Evolutionary conservation across 2,797 vertebrate genomes (phyloP), one percentile per base, ranked within the genome.

Genomic region (Podarcis siculus): DNA sequence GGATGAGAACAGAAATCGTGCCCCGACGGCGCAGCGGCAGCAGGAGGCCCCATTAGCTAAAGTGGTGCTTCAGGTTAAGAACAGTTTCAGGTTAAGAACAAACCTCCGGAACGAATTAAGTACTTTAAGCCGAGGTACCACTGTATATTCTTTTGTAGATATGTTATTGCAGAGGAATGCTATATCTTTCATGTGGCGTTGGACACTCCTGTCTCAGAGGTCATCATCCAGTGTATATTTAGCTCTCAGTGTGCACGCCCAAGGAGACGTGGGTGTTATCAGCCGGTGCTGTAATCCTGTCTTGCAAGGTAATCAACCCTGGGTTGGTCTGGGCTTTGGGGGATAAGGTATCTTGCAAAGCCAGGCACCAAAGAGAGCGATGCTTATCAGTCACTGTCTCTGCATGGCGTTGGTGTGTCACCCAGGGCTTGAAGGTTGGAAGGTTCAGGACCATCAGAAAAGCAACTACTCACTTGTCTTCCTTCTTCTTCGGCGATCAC

Each of bases 1-100:
- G 42, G 8, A 42, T 42, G 42, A 42, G 42, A 42, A 42, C 42
- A 42, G 42, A 42, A 42, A 42, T 42, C 42, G 8, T 42, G 42
- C 8, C 0, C 1, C 8, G 42, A 1, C 1, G 42, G 42, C 1
- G 1, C 42, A 9, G 42, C 8, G 8, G 42, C 42, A 42, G 42
- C 8, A 2, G 8, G 42, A 42, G 42, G 42, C 42, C 8, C 8
- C 42, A 42, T 42, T 42, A 42, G 42, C 42, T 42, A 42, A 42
- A 42, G 42, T 42, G 42, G 42, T 42, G 42, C 8, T 42, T 42
- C 42, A 42, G 42, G 42, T 42, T 42, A 42, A 42, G 42, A 42
- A 42, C 42, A 42, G 42, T 42, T 42, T 42, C 42, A 2, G 42
- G 42, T 42, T 42, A 42, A 9, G 42, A 42, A 42, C 42, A 42